A percentile compares a stretch with the other conserved stretches of the same genome.
Evolutionary conservation across 2,888 invertebrate species (phyloP).

Genomic region (Amphipoea lucens): DNA sequence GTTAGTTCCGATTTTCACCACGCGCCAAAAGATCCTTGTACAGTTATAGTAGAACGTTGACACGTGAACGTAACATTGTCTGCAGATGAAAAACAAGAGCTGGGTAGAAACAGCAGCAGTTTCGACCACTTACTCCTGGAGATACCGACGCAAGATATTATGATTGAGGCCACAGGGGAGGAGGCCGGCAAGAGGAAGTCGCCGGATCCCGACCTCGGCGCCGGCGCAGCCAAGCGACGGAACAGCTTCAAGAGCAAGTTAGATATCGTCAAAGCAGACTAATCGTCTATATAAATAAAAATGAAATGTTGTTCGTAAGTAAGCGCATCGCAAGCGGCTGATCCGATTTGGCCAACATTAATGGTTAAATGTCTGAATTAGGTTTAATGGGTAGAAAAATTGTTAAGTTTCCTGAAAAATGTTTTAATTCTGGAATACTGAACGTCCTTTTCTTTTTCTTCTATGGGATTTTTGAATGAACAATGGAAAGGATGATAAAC

Average conservation of each 20-base stretch:
- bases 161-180: constrained; percentile 73
- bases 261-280: constrained; percentile 71
- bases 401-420: too few relatives aligned
- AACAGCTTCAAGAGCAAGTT: constrained; percentile 70
- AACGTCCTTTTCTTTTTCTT: too few relatives aligned
- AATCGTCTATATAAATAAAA: neutral
- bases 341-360: neutral
- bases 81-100: constrained; percentile 77
- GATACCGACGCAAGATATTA: constrained; percentile 82
- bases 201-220: constrained; percentile 67
- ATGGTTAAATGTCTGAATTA: too few relatives aligned
- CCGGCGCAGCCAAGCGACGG: constrained; percentile 73
- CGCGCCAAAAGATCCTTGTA: neutral
- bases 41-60: neutral
- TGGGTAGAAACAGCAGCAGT: constrained; percentile 72
- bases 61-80: constrained; percentile 58
- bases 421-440: neutral
- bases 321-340: neutral
- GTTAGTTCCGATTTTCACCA: neutral
- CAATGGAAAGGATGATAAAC: neutral
- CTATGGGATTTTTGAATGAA: too few relatives aligned
- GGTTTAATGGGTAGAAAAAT: too few relatives aligned
- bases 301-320: neutral
- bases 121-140: constrained; percentile 81
- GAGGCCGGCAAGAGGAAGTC: constrained; percentile 77